Evolutionary conservation across 2,113 vertebrate genomes (phyloP).

Genomic region (Haliaeetus leucogaster): DNA sequence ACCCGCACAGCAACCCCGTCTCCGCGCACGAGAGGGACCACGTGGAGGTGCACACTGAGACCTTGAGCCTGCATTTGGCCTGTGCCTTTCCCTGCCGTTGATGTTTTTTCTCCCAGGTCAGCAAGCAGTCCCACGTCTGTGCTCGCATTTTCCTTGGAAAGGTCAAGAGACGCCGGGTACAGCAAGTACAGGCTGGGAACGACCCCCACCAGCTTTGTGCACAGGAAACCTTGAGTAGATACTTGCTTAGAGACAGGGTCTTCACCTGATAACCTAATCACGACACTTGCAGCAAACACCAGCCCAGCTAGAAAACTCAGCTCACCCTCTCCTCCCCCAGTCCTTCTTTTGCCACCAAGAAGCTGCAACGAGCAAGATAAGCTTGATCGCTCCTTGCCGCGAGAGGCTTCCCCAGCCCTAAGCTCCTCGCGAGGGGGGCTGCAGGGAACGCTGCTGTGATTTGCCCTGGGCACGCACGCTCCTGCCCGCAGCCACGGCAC

Average conservation of each 20-base stretch:
- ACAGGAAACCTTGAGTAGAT: background rate
- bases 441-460: background rate
- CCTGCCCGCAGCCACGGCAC: background rate
- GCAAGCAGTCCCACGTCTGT: background rate
- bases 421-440: accelerated
- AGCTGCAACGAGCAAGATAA: background rate
- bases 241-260: background rate
- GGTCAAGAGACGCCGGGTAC: background rate
- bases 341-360: background rate
- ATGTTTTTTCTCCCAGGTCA: background rate
- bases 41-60: accelerated
- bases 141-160: background rate
- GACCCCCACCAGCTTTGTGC: background rate
- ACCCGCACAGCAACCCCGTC: background rate
- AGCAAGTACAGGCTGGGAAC: background rate
- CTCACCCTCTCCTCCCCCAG: background rate
- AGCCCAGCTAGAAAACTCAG: background rate
- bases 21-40: accelerated
- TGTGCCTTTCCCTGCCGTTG: background rate
- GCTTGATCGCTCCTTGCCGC: background rate
- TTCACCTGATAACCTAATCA: background rate
- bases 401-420: background rate
- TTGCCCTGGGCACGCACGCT: background rate
- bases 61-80: no score
- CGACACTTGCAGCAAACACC: background rate